phyloP scores from a whole-genome alignment of 2,888 invertebrate genomes.

The Isoperla grammatica region DNA sequence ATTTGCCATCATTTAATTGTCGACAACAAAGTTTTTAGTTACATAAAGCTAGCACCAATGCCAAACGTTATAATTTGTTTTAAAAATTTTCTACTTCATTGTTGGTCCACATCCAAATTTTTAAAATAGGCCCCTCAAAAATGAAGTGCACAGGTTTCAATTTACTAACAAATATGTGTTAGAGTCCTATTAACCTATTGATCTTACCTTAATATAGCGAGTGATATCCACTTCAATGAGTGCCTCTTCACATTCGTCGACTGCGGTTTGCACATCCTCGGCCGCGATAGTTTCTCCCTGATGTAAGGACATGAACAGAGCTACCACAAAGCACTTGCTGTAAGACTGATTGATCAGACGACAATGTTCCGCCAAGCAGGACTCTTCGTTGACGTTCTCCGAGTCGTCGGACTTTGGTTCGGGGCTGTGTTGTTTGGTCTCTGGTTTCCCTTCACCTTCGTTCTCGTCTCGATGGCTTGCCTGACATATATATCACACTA shows the following conservation, averaged over 20 bases:
- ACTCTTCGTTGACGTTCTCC: constrained; percentile 29
- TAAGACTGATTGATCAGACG: constrained; percentile 53
- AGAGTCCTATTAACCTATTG: background rate
- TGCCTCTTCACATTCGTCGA: constrained; percentile 64
- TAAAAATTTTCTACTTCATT: too few species aligned
- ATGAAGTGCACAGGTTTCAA: background rate
- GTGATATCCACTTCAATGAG: constrained; percentile 63
- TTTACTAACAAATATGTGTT: background rate
- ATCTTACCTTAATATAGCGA: constrained; percentile 51
- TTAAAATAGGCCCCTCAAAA: too few species aligned
- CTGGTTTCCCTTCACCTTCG: background rate
- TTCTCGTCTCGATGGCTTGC: background rate
- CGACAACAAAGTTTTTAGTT: too few species aligned
- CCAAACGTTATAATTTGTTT: too few species aligned
- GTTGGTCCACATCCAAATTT: too few species aligned
- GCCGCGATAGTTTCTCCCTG: constrained; percentile 51
- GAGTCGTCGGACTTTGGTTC: constrained; percentile 49
- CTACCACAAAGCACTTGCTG: constrained; percentile 57
- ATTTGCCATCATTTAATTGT: too few species aligned
- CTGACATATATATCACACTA: too few species aligned
- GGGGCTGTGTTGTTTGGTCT: constrained; percentile 41
- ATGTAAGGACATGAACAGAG: constrained; percentile 57
- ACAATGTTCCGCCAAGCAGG: constrained; percentile 52
- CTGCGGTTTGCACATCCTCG: constrained; percentile 61
- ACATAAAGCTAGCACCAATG: too few species aligned